Conservation (phyloP, 1,140 invertebrate genomes). For the Littorina saxatilis region DNA sequence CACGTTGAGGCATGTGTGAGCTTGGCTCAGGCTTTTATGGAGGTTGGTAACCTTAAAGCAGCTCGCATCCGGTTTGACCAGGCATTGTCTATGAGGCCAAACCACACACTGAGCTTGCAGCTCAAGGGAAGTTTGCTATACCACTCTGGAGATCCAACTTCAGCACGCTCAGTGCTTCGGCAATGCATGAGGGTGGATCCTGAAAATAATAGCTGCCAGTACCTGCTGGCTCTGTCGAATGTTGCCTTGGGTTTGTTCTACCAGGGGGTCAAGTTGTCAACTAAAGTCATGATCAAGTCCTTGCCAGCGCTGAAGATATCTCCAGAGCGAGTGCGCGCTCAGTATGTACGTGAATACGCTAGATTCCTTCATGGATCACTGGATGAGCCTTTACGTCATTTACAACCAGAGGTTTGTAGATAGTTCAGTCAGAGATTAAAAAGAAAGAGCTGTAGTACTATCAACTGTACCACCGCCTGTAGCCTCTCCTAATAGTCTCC, state of each 20-base stretch:
- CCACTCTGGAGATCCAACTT: constrained; percentile 55
- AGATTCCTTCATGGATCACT: constrained; percentile 67
- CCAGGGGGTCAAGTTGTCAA: constrained; percentile 62
- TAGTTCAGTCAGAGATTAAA: no score
- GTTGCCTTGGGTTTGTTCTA: constrained; percentile 63
- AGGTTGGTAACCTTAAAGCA: constrained; percentile 64
- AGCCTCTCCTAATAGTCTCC: no score
- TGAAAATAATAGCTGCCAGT: constrained; percentile 62
- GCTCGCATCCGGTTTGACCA: constrained; percentile 65
- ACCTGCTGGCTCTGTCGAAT: constrained; percentile 62
- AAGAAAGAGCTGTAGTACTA: no score
- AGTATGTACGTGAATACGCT: constrained; percentile 71
- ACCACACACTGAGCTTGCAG: constrained; percentile 60
- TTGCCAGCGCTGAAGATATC: constrained; percentile 59
- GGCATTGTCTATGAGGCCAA: constrained; percentile 55
- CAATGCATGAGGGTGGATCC: constrained; percentile 60
- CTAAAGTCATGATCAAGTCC: constrained; percentile 56
- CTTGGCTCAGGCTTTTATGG: constrained; percentile 68
- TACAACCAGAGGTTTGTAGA: constrained; percentile 58
- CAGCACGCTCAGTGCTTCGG: constrained; percentile 51
- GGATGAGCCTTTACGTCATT: constrained; percentile 53
- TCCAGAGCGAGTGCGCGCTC: constrained; percentile 68
- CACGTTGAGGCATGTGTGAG: constrained; percentile 67
- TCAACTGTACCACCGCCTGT: no score
- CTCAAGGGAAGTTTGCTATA: constrained; percentile 62